Percentiles rank a stretch among this genome's conserved stretches.
These are phyloP conservation scores for Bostrychus sinensis DNA, from an alignment of 2,113 vertebrate species.

Conservation along the genomic window DNA sequence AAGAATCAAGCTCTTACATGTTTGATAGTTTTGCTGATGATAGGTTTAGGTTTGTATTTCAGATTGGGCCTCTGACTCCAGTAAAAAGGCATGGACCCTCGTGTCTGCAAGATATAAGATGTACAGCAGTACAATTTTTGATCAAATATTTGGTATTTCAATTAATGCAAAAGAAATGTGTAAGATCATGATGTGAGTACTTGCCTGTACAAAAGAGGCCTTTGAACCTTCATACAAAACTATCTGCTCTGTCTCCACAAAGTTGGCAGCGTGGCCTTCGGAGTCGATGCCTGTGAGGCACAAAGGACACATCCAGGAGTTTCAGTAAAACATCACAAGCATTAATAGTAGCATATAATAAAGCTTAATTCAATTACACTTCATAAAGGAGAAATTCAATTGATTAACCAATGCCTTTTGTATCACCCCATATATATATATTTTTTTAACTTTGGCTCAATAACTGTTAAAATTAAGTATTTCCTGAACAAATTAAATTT, in stretches of 20 bases:
- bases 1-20: constrained; percentile 64
- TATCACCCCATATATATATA: too few relatives aligned
- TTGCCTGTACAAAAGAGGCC: constrained; percentile 92
- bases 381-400: too few relatives aligned
- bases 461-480: too few relatives aligned
- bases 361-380: too few relatives aligned
- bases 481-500: too few relatives aligned
- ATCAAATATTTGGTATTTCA: too few relatives aligned
- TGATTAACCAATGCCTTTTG: too few relatives aligned
- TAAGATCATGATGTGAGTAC: constrained; percentile 15
- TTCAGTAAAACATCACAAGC: not conserved
- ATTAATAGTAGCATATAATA: too few relatives aligned
- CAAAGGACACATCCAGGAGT: not conserved
- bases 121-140: too few relatives aligned
- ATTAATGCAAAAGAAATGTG: not conserved
- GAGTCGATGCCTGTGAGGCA: constrained; percentile 90
- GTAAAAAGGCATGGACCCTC: constrained; percentile 97
- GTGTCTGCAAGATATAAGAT: constrained; percentile 78
- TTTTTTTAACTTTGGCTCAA: too few relatives aligned
- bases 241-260: constrained; percentile 97
- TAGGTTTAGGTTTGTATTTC: constrained; percentile 94
- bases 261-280: constrained; percentile 97
- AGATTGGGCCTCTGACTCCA: constrained; percentile 99
- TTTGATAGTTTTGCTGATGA: constrained; percentile 91
- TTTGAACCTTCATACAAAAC: constrained; percentile 89